Evolutionary conservation across 2,888 invertebrate species (phyloP), one percentile per base, ranked within the genome.

Genomic region (Thumatha senex): DNA sequence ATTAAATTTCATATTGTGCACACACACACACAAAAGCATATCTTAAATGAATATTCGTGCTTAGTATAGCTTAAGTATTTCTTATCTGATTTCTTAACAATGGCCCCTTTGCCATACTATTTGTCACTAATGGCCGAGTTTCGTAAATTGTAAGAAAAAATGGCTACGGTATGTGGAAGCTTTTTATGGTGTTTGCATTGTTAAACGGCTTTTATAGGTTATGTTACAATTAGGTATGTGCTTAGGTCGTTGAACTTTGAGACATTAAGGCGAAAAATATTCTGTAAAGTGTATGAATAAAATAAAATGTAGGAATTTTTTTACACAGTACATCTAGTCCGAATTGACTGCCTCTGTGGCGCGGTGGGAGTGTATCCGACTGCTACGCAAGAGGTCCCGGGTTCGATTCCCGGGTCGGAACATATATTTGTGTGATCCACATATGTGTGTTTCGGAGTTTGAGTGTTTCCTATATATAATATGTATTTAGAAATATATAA

Each of bases 71-170:
- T 49, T 54, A 15, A 54, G 56, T 48, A 38, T 39, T 24, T 33
- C 52, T 66, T 66, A 66, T 67, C 66, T 45, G 66, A 64, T 67
- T 55, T 53, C 52, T 56, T 48, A 62, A 66, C 68, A 68, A 68
- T 68, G 54, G 63, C 33, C 51, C 48, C 40, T 58, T 54, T 30
- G 33, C 46, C 36, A 14, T 47, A 58, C 49, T 55, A 61, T 67
- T 65, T 58, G 65, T 65, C 56, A 51, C 57, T 62, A 67, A 60
- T 60, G 62, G 57, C 31, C 41, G 14, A 43, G 39, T 66, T 67
- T 54, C 53, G 62, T 62, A 55, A 62, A 49, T 57, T 55, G 46
- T 56, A 48, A 13, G 44, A 56, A 61, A 63, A 56, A 58, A 46
- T 48, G 30, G 46, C 53, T 31, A 35, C 11, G 51, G 45, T 49